Evolutionary conservation across 35 echinoderm and acorn worm species (phyloP).

Genomic region (Heliocidaris tuberculata): DNA sequence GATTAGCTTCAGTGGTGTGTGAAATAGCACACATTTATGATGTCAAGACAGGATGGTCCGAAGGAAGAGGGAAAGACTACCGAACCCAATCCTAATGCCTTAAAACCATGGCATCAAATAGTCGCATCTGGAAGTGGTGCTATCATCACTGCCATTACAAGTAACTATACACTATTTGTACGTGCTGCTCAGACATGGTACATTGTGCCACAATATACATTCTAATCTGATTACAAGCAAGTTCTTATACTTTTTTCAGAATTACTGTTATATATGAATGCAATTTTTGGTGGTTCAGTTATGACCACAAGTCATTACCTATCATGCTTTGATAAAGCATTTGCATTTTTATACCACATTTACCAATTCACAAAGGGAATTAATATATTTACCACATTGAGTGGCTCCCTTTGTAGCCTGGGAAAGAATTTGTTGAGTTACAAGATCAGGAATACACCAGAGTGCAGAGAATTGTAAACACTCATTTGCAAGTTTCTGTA

Average conservation of each 20-base stretch:
- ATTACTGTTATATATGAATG: background rate
- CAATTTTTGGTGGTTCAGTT: background rate
- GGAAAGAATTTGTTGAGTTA: background rate
- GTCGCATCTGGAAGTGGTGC: constrained; percentile 78
- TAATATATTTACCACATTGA: background rate
- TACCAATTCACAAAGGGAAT: too few relatives aligned
- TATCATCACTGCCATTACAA: constrained; percentile 72
- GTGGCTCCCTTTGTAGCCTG: too few relatives aligned
- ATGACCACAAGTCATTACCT: background rate
- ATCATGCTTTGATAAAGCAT: background rate
- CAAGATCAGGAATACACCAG: background rate
- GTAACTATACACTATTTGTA: constrained; percentile 48
- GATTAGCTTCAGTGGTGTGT: background rate
- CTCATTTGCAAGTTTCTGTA: too few relatives aligned
- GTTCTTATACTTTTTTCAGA: background rate
- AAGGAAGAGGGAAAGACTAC: background rate
- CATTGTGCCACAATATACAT: background rate
- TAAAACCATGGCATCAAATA: constrained; percentile 83
- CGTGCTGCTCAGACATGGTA: background rate
- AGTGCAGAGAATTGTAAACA: too few relatives aligned
- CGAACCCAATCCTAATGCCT: background rate
- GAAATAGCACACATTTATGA: background rate
- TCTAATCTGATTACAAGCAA: background rate
- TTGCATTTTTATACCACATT: background rate
- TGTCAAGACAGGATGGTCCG: background rate